Base-by-base conservation (phyloP, 1,140 invertebrate genomes). In the Pachypsylla venusta region DNA sequence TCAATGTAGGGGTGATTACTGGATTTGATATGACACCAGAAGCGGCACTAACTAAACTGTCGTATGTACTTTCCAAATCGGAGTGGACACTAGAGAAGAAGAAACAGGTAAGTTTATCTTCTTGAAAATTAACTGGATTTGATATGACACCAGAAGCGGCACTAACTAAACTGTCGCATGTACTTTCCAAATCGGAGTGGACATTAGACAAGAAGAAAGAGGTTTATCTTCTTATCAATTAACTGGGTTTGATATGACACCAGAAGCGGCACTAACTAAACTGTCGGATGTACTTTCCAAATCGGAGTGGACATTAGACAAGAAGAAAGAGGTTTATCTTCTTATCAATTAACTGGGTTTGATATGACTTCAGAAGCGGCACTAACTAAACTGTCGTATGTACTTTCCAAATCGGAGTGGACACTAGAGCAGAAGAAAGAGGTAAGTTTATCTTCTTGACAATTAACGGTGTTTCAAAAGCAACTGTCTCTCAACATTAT, bases 341-440 rank as follows among this genome's bases (percentile, higher is more conserved):
- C 56, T 67, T 71, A 30, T 61, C 85, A 80, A 84, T 92, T n/a
- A n/a, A n/a, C 87, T 0, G 93, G 94, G 0, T 85, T 77, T 58
- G 94, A 98, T 69, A 95, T 98, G 89, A 98, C 94, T 0, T 82
- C 86, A 0, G 93, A 98, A 72, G 91, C 94, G 1, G 92, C 93
- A 0, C 72, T 97, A 0, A 83, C 89, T 1, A 98, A 98, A 74
- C 74, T 98, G 0, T 79, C 82, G 1, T 98, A 96, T 65, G 87
- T 98, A 0, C 73, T 98, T 2, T 85, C 87, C 0, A 93, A 93
- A 68, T 73, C 76, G 2, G 82, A 89, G 30, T 88, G 87, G 77
- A 76, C 80, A 57, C 70, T 81, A 4, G 73, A 84, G 27, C 79
- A 79, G 24, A 95, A 93, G 67, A 76, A 80, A 26, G 74, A 76